A percentile compares a stretch with the other conserved stretches of the same genome.
These are phyloP conservation scores for Trachymyrmex cornetzi DNA, from an alignment of 1,140 invertebrate genomes.

Conservation along the genomic window DNA sequence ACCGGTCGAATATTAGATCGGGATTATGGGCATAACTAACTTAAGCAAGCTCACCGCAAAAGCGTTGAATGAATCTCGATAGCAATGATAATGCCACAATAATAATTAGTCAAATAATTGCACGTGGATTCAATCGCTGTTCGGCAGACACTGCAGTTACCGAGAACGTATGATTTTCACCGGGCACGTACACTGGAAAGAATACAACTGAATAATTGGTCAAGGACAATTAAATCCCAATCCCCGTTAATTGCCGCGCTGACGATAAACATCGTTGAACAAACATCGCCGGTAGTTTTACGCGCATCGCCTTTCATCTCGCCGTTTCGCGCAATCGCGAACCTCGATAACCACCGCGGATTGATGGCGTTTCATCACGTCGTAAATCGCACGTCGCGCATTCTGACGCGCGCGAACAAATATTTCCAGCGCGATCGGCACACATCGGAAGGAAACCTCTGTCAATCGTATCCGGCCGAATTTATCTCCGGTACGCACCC, in stretches of 20 bases:
- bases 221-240: slow-evolving; percentile 49
- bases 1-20: neutral
- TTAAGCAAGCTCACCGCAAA: neutral
- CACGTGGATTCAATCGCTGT: neutral
- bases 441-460: slow-evolving; percentile 13
- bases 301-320: slow-evolving; percentile 44
- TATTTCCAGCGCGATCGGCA: slow-evolving; percentile 24
- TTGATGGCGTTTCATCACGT: slow-evolving; percentile 42
- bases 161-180: slow-evolving; percentile 16
- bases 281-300: slow-evolving; percentile 48
- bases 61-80: slow-evolving; percentile 30
- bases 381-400: slow-evolving; percentile 48
- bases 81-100: slow-evolving; percentile 2
- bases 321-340: slow-evolving; percentile 22
- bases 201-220: slow-evolving; percentile 52
- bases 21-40: neutral
- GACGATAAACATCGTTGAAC: slow-evolving; percentile 36
- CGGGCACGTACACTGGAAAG: neutral
- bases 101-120: slow-evolving; percentile 48
- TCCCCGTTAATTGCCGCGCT: slow-evolving; percentile 33
- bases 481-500: slow-evolving; percentile 22
- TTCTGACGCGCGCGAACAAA: slow-evolving; percentile 46
- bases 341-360: slow-evolving; percentile 31
- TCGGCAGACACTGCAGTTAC: neutral
- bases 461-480: slow-evolving; percentile 13